Conservation (phyloP, 2,113 vertebrate species). For the Pseudorhombus dupliciocellatus region DNA sequence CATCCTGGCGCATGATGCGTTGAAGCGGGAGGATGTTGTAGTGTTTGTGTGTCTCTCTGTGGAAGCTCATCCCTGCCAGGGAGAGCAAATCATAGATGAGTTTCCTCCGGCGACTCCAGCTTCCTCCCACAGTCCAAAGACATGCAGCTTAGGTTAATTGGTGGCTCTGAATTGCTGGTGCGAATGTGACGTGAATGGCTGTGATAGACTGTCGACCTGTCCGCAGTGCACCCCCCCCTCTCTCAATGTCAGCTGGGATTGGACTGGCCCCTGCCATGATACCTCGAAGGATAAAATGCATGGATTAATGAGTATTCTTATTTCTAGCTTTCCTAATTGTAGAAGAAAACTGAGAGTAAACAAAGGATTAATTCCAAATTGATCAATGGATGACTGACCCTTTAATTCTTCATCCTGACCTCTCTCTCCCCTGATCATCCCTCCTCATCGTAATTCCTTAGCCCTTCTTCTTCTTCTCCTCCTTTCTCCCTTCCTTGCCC, state of each 20-base stretch:
- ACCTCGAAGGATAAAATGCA: too few relatives aligned
- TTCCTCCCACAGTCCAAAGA: conserved; percentile 2
- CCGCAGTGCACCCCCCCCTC: neutral
- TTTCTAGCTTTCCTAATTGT: neutral
- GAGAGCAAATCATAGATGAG: neutral
- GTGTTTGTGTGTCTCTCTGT: neutral
- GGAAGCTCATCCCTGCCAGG: conserved; percentile 1
- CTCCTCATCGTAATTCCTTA: neutral
- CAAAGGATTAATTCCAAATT: neutral
- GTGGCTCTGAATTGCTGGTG: neutral
- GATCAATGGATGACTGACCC: neutral
- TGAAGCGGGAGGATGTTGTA: neutral
- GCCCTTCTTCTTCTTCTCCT: neutral
- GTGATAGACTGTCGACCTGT: neutral
- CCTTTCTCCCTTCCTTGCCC: neutral
- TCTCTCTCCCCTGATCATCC: conserved; percentile 6
- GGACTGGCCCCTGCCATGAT: neutral
- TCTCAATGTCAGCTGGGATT: neutral
- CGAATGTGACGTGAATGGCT: neutral
- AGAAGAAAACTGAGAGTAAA: neutral
- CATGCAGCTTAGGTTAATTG: conserved; percentile 2
- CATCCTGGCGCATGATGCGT: neutral
- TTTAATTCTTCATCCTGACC: neutral
- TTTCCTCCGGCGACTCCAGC: neutral
- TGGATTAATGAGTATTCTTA: neutral